These are phyloP conservation scores for Galeruca laticollis DNA, from an alignment of 2,888 invertebrate genomes.

Conservation along the genomic window DNA sequence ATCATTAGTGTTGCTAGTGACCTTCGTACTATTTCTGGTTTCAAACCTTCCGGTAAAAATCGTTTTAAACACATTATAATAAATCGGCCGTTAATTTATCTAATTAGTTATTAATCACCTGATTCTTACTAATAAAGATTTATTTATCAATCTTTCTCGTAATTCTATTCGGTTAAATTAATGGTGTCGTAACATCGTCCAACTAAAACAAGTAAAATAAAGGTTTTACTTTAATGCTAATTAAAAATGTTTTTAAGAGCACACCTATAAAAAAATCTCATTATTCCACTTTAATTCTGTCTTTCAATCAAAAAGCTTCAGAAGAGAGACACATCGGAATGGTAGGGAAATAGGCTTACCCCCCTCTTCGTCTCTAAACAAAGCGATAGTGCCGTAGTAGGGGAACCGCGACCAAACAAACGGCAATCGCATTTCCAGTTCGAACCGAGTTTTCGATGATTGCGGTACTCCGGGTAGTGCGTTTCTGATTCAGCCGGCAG, in stretches of 20 bases:
- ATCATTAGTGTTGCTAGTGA: not conserved
- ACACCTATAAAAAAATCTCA: slow-evolving; percentile 21
- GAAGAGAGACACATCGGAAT: slow-evolving; percentile 4
- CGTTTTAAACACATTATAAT: not conserved
- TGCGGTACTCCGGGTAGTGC: slow-evolving; percentile 21
- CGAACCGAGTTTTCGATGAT: slow-evolving; percentile 11
- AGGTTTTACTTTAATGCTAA: slow-evolving; percentile 24
- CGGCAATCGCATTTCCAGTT: slow-evolving; percentile 47
- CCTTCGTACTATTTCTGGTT: not conserved
- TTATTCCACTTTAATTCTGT: slow-evolving; percentile 19
- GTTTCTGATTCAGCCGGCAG: slow-evolving; percentile 10
- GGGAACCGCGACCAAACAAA: slow-evolving; percentile 39
- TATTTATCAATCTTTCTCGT: not conserved
- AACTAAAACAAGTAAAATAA: slow-evolving; percentile 8
- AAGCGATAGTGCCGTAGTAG: slow-evolving; percentile 34
- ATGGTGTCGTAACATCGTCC: not conserved
- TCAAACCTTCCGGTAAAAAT: not conserved
- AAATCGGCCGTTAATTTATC: not conserved
- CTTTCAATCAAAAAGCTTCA: slow-evolving; percentile 22
- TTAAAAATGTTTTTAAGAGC: slow-evolving; percentile 15
- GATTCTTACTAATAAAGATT: not conserved
- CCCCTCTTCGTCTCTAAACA: slow-evolving; percentile 32
- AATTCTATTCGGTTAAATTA: not conserved
- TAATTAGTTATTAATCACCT: not conserved
- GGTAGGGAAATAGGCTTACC: slow-evolving; percentile 24